phyloP scores from a whole-genome alignment of 1,140 invertebrate species.

The Brachystomella parvula region DNA sequence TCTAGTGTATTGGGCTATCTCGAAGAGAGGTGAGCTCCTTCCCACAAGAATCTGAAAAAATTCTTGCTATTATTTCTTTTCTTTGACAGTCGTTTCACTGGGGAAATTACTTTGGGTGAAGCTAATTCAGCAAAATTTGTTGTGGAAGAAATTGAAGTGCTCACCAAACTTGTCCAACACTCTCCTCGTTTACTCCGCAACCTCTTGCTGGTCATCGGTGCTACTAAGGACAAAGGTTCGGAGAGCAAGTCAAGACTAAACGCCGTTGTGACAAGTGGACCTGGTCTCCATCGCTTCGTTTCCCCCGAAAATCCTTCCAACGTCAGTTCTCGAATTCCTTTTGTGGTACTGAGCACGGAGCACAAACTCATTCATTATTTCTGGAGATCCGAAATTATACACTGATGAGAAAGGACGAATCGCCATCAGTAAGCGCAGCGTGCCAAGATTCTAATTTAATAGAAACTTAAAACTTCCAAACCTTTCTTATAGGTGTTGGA shows the following conservation, averaged over 20 bases:
- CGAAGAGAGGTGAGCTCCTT: not conserved
- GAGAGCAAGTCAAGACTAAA: slow-evolving; percentile 14
- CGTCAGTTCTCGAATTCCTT: too few species aligned
- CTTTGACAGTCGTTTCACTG: slow-evolving; percentile 21
- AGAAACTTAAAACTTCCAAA: not conserved
- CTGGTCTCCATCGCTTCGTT: slow-evolving; percentile 18
- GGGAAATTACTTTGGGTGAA: slow-evolving; percentile 22
- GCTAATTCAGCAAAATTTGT: slow-evolving; percentile 8
- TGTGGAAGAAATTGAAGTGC: slow-evolving; percentile 25
- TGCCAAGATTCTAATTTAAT: not conserved
- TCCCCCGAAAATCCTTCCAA: too few species aligned
- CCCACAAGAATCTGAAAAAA: not conserved
- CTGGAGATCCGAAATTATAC: slow-evolving; percentile 18
- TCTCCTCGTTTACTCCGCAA: slow-evolving; percentile 15
- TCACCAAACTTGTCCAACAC: slow-evolving; percentile 16
- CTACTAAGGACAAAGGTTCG: too few species aligned
- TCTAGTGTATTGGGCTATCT: slow-evolving; percentile 19
- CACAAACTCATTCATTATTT: slow-evolving; percentile 29
- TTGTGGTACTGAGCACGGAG: slow-evolving; percentile 24
- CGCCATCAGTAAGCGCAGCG: slow-evolving; percentile 18
- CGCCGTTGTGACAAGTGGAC: slow-evolving; percentile 27
- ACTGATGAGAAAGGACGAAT: slow-evolving; percentile 29
- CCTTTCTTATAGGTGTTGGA: not conserved
- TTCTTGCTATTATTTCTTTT: not conserved
- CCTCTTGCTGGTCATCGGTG: slow-evolving; percentile 18